Base-by-base conservation (phyloP, 2,888 invertebrate species). In the Eristalinus aeneus region DNA sequence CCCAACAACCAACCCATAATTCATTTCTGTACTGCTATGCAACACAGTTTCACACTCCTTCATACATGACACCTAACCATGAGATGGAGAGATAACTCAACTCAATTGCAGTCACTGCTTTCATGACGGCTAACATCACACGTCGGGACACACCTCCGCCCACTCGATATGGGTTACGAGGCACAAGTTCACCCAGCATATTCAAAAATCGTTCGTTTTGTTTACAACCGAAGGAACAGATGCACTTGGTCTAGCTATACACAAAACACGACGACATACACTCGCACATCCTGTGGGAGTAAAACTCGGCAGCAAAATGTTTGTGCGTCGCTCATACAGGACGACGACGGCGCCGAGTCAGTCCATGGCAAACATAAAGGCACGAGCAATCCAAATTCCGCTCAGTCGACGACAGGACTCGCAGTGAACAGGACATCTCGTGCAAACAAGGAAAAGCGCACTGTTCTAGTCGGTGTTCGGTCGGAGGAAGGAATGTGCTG, bases 391-490 rank as follows among this genome's bases (percentile, higher is more conserved):
- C 78, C 39, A 65, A 82, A 76, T 74, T 84, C 69, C 67, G 79
- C 75, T 88, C 88, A 88, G 88, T 88, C 76, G 64, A 76, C 87
- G 71, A 78, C 85, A 88, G 88, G 87, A 87, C 79, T 82, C 74
- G 73, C 54, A 74, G 36, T 74, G 86, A 71, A 82, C 6, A 82
- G 77, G 71, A 74, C 78, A 69, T 22, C n/a, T 69, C 27, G 5
- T 31, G 23, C n/a, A 8, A 36, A 32, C 2, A 34, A 10, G 53
- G 27, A 31, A 39, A 53, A 46, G 10, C 9, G 61, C 6, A 71
- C 36, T 12, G 10, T 69, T 69, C 39, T 64, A 36, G 56, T 56
- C 86, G 86, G 61, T 27, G 27, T 64, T 60, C 64, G 46, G 39
- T 22, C 12, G 16, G 53, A 31, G 34, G 20, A 16, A 54, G 53